Base-by-base conservation (phyloP, 2,797 vertebrate species). In the Gallinago stenura region DNA sequence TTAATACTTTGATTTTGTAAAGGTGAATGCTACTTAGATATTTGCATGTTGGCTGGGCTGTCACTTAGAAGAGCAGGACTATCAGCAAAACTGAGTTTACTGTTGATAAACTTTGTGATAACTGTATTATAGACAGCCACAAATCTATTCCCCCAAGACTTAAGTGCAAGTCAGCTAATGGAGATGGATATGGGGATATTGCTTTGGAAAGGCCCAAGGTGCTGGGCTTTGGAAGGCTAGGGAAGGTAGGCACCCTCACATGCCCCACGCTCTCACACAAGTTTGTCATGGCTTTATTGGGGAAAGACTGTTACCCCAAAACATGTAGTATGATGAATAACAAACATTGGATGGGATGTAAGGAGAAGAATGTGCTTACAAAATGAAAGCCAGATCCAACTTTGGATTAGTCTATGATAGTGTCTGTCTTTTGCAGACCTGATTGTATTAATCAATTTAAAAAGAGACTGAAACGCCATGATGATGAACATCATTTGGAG, bases 201-300 rank as follows among this genome's bases (percentile, higher is more conserved):
- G 39, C 43, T 66, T 20, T 24, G 75, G 69, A 89, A 68, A 70
- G 22, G 25, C 54, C 26, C 19, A 73, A 45, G 24, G 11, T 28
- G 10, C 30, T 80, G 43, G 25, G 7, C 51, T 45, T 80, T 13
- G 26, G 39, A 48, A 51, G 19, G 25, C 39, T 61, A 8, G 15
- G 31, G 22, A 68, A 6, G 6, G 7, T 26, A 9, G 37, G 28
- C 21, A 37, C 9, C 10, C 9, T 41, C 1, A 2, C 28, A 24
- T 48, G 22, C 2, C 2, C 31, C 0, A 0, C 0, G 0, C 31
- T 60, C 35, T 37, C 10, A 5, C 28, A 35, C 37, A 61, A 56
- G 24, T 93, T 87, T 50, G 43, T 64, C 16, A 1, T 75, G 62
- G 25, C 25, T 75, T 80, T 85, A 53, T 8, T n/a, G 41, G 53